Evolutionary conservation across 1,140 invertebrate species (phyloP).

Genomic region (Tyrophagus putrescentiae): DNA sequence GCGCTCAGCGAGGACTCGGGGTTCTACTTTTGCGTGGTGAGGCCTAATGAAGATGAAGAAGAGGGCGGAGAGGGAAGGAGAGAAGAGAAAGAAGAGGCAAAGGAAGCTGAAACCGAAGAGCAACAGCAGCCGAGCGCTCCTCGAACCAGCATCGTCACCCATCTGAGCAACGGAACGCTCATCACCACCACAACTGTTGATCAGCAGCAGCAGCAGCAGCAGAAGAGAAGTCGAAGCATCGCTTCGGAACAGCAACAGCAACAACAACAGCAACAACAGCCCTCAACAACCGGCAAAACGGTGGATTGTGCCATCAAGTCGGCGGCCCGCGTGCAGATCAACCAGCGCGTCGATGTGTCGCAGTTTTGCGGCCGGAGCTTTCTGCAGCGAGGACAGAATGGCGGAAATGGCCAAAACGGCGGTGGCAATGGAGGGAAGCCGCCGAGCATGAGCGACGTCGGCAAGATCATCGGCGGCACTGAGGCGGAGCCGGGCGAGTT

Average conservation of each 20-base stretch:
- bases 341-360: slow-evolving; percentile 16
- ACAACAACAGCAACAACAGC: too few relatives aligned
- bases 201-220: slow-evolving; percentile 16
- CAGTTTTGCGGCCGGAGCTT: slow-evolving; percentile 25
- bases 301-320: background rate
- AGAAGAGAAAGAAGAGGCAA: too few relatives aligned
- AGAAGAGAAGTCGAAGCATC: background rate
- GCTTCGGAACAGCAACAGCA: too few relatives aligned
- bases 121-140: too few relatives aligned
- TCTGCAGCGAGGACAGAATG: slow-evolving; percentile 19
- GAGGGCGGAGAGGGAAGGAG: too few relatives aligned
- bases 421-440: too few relatives aligned
- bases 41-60: slow-evolving; percentile 18
- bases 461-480: slow-evolving; percentile 29
- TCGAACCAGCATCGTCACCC: slow-evolving; percentile 14
- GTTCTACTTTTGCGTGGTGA: slow-evolving; percentile 26
- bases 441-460: slow-evolving; percentile 19
- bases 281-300: too few relatives aligned
- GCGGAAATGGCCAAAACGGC: too few relatives aligned
- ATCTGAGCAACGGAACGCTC: too few relatives aligned
- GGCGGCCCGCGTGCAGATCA: slow-evolving; percentile 15
- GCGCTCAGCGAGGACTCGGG: slow-evolving; percentile 23
- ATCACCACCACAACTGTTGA: slow-evolving; percentile 10
- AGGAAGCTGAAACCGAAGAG: too few relatives aligned
- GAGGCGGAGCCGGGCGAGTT: slow-evolving; percentile 26